These are phyloP conservation scores for Dorcus parallelipipedus DNA, from an alignment of 2,888 invertebrate species.

Conservation along the genomic window DNA sequence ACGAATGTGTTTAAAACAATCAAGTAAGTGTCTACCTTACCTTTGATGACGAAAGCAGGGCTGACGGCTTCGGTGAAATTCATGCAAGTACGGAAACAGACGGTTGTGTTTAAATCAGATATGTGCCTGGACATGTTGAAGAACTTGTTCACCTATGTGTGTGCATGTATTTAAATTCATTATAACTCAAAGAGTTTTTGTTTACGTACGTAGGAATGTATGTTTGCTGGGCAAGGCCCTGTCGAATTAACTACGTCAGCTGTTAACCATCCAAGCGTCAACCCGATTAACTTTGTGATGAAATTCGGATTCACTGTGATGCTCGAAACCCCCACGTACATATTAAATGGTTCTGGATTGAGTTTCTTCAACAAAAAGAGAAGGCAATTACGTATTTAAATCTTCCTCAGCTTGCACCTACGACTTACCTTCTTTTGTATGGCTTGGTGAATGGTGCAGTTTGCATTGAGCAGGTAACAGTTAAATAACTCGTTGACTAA, in stretches of 20 bases:
- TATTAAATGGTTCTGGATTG: constrained; percentile 47
- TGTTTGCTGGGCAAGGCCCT: constrained; percentile 48
- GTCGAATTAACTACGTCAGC: constrained; percentile 47
- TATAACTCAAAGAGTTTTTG: not conserved
- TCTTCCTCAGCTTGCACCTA: too few relatives aligned
- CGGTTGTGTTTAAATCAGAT: constrained; percentile 54
- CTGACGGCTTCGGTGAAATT: constrained; percentile 73
- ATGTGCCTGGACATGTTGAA: constrained; percentile 61
- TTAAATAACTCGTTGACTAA: constrained; percentile 66
- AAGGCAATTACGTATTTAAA: too few relatives aligned
- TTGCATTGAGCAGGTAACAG: constrained; percentile 71
- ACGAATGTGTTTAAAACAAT: not conserved
- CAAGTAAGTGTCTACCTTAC: constrained; percentile 44
- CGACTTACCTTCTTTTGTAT: constrained; percentile 43
- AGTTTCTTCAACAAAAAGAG: constrained; percentile 32
- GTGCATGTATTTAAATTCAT: too few relatives aligned
- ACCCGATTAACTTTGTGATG: constrained; percentile 58
- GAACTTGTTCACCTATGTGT: constrained; percentile 29
- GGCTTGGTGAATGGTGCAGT: constrained; percentile 65
- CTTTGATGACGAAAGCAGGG: constrained; percentile 75
- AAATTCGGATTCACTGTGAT: constrained; percentile 40
- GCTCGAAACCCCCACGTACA: constrained; percentile 63
- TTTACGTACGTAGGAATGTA: constrained; percentile 25
- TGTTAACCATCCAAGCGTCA: constrained; percentile 61
- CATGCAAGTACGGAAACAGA: constrained; percentile 70